phyloP scores from a whole-genome alignment of 1,140 invertebrate genomes.

The Penaeus indicus region DNA sequence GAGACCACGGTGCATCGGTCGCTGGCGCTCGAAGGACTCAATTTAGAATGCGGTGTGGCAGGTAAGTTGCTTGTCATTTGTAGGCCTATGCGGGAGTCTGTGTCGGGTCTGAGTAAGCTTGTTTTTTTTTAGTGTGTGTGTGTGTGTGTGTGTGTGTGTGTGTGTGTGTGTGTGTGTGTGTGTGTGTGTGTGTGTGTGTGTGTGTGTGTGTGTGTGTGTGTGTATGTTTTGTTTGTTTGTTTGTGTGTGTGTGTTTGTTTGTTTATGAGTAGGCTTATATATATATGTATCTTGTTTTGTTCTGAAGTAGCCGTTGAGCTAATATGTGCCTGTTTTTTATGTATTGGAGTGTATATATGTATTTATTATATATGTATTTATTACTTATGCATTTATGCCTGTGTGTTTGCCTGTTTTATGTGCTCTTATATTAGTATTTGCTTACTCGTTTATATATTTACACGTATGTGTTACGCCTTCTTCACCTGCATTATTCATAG shows the following conservation, averaged over 20 bases:
- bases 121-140: background rate
- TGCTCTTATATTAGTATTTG: too few relatives aligned
- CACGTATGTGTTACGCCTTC: too few relatives aligned
- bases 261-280: background rate
- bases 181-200: slow-evolving; percentile 40
- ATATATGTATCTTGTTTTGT: slow-evolving; percentile 4
- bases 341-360: slow-evolving; percentile 14
- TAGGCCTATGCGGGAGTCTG: background rate
- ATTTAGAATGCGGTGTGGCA: slow-evolving; percentile 51
- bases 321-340: slow-evolving; percentile 23
- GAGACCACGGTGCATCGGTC: slow-evolving; percentile 34
- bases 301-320: background rate
- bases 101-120: too few relatives aligned
- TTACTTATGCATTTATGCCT: background rate
- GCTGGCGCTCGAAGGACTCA: slow-evolving; percentile 52
- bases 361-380: background rate
- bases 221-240: slow-evolving; percentile 28
- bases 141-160: background rate
- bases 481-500: too few relatives aligned
- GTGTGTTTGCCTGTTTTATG: too few relatives aligned
- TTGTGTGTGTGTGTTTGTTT: slow-evolving; percentile 4
- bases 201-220: slow-evolving; percentile 31
- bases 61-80: slow-evolving; percentile 11
- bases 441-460: too few relatives aligned
- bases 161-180: background rate